phyloP scores from a whole-genome alignment of 2,113 vertebrate species.

The Australoheros scitulus region DNA sequence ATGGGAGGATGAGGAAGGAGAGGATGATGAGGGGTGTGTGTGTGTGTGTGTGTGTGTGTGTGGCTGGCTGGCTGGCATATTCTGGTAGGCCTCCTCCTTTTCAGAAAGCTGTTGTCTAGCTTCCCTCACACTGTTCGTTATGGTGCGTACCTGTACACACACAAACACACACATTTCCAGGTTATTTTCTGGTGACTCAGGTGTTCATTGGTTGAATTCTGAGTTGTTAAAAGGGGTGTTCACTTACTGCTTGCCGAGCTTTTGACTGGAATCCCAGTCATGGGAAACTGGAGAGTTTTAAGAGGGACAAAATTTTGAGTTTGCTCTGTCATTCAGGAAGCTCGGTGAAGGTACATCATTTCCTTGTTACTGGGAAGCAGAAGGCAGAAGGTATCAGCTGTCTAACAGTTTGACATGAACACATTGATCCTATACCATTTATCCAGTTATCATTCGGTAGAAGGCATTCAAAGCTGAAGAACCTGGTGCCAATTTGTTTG shows the following conservation, averaged over 20 bases:
- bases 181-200: not conserved
- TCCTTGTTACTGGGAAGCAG: too few species aligned
- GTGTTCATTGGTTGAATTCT: not conserved
- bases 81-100: constrained; percentile 83
- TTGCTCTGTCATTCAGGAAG: too few species aligned
- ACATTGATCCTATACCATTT: too few species aligned
- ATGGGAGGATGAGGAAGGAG: constrained; percentile 76
- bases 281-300: not conserved
- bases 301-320: too few species aligned
- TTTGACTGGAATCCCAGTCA: not conserved
- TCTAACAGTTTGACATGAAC: too few species aligned
- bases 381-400: too few species aligned
- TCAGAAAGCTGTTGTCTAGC: constrained; percentile 82
- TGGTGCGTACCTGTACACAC: not conserved
- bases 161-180: not conserved
- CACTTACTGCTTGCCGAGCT: not conserved
- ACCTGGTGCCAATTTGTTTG: too few species aligned
- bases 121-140: constrained; percentile 35
- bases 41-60: constrained; percentile 11
- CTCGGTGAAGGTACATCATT: too few species aligned
- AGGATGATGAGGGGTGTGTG: constrained; percentile 33
- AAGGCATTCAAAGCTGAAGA: too few species aligned
- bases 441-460: too few species aligned
- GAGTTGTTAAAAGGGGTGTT: not conserved
- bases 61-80: constrained; percentile 69